Evolutionary conservation across 2,797 vertebrate species (phyloP).

Genomic region (Pelochelys cantorii): DNA sequence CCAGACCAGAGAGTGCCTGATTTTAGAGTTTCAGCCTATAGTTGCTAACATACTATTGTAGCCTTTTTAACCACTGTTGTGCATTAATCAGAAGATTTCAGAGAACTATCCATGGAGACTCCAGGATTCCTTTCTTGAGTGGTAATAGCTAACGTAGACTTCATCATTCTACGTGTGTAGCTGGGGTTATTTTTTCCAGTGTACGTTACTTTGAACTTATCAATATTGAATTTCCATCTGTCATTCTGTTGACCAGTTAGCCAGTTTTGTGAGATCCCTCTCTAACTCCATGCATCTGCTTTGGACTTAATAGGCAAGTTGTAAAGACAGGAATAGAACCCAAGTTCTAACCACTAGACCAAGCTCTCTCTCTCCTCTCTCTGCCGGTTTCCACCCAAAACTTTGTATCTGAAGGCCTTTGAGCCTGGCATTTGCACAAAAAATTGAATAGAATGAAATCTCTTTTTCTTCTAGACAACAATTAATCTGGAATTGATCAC

Average conservation of each 20-base stretch:
- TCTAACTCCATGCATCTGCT: neutral
- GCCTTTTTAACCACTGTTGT: neutral
- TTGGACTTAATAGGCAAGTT: neutral
- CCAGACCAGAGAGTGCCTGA: too few relatives aligned
- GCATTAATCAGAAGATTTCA: neutral
- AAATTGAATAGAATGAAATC: neutral
- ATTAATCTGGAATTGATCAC: neutral
- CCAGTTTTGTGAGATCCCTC: neutral
- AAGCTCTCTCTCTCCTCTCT: accelerated
- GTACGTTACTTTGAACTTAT: neutral
- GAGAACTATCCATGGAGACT: neutral
- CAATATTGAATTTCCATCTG: neutral
- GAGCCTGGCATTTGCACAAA: neutral
- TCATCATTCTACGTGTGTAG: neutral
- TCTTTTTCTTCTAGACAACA: neutral
- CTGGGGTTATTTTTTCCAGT: neutral
- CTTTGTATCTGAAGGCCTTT: neutral
- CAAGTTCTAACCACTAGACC: neutral
- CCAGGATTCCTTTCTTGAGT: neutral
- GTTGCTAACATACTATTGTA: neutral
- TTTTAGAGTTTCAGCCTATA: neutral
- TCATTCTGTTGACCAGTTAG: neutral
- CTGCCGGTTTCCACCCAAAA: accelerated
- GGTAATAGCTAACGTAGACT: neutral
- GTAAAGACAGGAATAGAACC: neutral